Evolutionary conservation across 2,888 invertebrate genomes (phyloP).

Genomic region (Amblyteles armatorius): DNA sequence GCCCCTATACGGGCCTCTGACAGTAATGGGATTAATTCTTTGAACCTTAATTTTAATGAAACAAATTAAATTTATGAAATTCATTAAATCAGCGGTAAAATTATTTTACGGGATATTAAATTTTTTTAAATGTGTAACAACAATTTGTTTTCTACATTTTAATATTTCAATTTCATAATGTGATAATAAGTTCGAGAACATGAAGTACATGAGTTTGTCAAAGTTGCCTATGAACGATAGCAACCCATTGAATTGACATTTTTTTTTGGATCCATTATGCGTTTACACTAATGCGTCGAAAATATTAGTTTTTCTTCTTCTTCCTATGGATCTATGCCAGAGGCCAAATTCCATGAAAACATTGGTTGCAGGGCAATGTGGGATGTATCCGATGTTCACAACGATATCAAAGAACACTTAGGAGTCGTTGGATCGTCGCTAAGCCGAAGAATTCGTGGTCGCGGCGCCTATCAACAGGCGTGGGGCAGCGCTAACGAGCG

Average conservation of each 20-base stretch:
- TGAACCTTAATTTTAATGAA: background rate
- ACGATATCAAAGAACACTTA: constrained; percentile 96
- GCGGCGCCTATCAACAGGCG: constrained; percentile 90
- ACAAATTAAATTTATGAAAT: too few relatives aligned
- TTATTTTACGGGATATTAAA: too few relatives aligned
- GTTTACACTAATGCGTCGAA: background rate
- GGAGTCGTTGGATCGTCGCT: constrained; percentile 95
- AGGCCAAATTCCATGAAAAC: background rate
- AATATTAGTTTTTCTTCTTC: background rate
- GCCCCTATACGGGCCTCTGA: too few relatives aligned
- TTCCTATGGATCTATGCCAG: constrained; percentile 44
- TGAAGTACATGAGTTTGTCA: too few relatives aligned
- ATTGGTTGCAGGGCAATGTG: constrained; percentile 90
- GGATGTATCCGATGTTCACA: constrained; percentile 98
- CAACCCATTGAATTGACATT: too few relatives aligned
- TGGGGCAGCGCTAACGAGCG: constrained; percentile 86
- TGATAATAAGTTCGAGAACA: too few relatives aligned
- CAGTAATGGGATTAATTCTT: background rate
- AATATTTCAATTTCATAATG: too few relatives aligned
- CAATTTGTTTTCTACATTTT: constrained; percentile 13
- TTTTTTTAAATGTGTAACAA: background rate
- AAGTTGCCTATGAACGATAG: too few relatives aligned
- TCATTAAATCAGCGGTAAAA: too few relatives aligned
- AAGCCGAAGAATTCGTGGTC: constrained; percentile 91
- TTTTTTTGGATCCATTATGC: too few relatives aligned